Percentiles rank a stretch among this genome's conserved stretches.
These are phyloP conservation scores for Campoplex capitator DNA, from an alignment of 2,888 invertebrate species.

Conservation along the genomic window DNA sequence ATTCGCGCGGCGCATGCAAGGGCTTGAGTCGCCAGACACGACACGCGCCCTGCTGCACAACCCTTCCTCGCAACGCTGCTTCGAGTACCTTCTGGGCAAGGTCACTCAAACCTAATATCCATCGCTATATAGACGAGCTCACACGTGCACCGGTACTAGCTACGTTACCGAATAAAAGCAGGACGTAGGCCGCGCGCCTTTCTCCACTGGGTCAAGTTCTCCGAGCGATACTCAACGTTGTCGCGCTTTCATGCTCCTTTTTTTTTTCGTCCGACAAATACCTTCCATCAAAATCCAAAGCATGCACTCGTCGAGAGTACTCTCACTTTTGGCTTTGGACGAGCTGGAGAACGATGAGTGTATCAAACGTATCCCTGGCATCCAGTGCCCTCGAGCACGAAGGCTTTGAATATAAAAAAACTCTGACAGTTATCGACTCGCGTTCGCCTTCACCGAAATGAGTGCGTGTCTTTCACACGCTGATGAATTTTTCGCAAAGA, in stretches of 20 bases:
- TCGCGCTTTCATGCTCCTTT: not conserved
- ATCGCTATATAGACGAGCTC: not conserved
- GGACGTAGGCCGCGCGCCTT: not conserved
- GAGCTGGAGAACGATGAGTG: not conserved
- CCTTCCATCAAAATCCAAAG: conserved; percentile 51
- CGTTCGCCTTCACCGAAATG: conserved; percentile 21
- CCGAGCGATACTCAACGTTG: not conserved
- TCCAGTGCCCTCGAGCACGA: not conserved
- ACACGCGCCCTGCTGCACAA: not conserved
- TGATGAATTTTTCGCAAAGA: not conserved
- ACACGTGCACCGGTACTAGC: not conserved
- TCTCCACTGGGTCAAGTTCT: conserved; percentile 16
- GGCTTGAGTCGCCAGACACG: not conserved
- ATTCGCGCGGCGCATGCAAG: not conserved
- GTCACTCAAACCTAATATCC: conserved; percentile 8
- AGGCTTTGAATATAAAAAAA: conserved; percentile 47
- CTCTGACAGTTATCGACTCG: conserved; percentile 69
- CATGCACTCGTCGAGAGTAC: conserved; percentile 68
- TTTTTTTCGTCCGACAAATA: not conserved
- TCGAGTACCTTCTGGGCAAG: not conserved
- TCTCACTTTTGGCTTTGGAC: conserved; percentile 74
- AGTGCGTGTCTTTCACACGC: not conserved
- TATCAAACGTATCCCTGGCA: not conserved
- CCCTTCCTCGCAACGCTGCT: not conserved
- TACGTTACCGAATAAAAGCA: not conserved